Base-by-base conservation (phyloP, 64 coral and sea anemone species). In the Trachythela sp. region DNA sequence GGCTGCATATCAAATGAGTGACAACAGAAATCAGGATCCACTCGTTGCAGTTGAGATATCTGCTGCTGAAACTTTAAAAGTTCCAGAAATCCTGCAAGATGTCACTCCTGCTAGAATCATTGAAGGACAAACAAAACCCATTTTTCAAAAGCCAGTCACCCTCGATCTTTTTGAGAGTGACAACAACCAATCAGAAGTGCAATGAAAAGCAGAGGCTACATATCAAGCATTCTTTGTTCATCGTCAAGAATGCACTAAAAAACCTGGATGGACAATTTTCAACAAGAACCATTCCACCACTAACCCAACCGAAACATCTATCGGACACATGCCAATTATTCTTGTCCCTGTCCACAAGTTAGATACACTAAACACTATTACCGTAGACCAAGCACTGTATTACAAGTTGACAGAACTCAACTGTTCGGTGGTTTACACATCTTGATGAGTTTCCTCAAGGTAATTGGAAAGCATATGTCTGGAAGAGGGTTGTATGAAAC, bases 321-420 rank as follows among this genome's bases (percentile, higher is more conserved):
- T 94, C 7, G 92, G 89, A 22, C 87, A 94, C 42, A 94, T 94
- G 92, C 92, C 85, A 71, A 94, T 94, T 20, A 54, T 94, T 45
- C 40, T 77, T 31, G 88, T 89, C 59, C 89, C 88, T 39, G 92
- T 86, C 24, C 92, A 94, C 36, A 42, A 91, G 22, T 38, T 83
- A 38, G 40, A 92, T 50, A 92, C 91, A 31, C 59, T 92, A 43
- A 88, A 92, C 77, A 92, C 86, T 35, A 72, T n/a, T n/a, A n/a
- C n/a, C n/a, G n/a, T n/a, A n/a, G n/a, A n/a, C n/a, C n/a, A n/a
- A n/a, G n/a, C n/a, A 34, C 77, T 93, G 31, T 93, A 87, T 52
- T 89, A 22, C 33, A 87, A 84, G 39, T 48, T 94, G 48, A 68
- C 90, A 43, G 85, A 94, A 45, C 89, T 87, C 15, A 94, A 94